phyloP scores from a whole-genome alignment of 2,888 invertebrate genomes.

The Argynnis bischoffii region DNA sequence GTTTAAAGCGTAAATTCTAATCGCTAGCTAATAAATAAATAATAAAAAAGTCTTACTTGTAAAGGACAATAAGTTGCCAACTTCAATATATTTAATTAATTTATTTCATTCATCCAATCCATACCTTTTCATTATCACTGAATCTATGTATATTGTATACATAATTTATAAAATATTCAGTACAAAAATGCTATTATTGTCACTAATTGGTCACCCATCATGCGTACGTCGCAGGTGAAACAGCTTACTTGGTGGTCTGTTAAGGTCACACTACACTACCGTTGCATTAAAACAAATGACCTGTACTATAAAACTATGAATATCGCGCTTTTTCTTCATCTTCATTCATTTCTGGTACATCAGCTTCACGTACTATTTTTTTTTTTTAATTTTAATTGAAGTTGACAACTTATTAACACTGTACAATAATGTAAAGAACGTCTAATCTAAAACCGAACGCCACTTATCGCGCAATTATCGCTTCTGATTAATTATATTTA shows the following conservation, averaged over 20 bases:
- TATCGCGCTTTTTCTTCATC: not conserved
- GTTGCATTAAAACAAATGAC: too few species aligned
- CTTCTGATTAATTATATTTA: too few species aligned
- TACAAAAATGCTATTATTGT: too few species aligned
- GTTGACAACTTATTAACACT: slow-evolving; percentile 2
- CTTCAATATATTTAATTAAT: not conserved
- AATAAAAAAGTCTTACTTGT: not conserved
- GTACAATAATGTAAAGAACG: not conserved
- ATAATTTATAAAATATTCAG: too few species aligned
- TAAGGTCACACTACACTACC: too few species aligned
- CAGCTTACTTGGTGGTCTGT: too few species aligned
- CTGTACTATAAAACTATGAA: not conserved
- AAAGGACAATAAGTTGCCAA: not conserved
- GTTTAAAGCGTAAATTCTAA: not conserved
- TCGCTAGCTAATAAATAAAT: slow-evolving; percentile 5
- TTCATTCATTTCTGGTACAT: not conserved
- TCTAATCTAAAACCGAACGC: too few species aligned
- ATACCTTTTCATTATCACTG: not conserved
- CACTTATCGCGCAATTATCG: too few species aligned
- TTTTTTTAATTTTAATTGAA: not conserved
- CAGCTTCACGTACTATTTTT: too few species aligned
- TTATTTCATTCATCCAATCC: not conserved
- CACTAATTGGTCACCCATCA: too few species aligned
- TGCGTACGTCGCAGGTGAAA: too few species aligned
- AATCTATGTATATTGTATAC: too few species aligned